These are phyloP conservation scores for Scyliorhinus canicula DNA, from an alignment of 2,797 vertebrate species.

Conservation along the genomic window DNA sequence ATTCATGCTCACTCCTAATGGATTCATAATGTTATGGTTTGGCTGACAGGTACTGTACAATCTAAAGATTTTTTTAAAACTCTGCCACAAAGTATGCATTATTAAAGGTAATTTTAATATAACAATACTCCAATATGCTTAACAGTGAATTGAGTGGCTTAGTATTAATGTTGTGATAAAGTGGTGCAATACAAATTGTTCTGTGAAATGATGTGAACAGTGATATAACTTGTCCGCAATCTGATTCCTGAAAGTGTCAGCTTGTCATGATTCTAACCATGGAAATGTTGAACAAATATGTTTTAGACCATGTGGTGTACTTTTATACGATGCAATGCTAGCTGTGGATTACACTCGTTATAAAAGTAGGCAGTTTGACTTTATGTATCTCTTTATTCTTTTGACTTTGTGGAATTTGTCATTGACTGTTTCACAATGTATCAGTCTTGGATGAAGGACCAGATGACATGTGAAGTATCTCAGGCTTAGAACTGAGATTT, in stretches of 20 bases:
- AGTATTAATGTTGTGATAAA: background rate
- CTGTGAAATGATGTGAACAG: background rate
- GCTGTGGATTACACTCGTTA: slow-evolving; percentile 20
- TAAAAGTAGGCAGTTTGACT: slow-evolving; percentile 36
- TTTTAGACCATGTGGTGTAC: background rate
- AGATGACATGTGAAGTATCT: slow-evolving; percentile 39
- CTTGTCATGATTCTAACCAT: background rate
- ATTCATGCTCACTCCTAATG: background rate
- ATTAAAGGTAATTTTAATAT: background rate
- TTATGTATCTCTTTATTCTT: slow-evolving; percentile 37
- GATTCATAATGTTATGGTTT: background rate
- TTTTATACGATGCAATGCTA: background rate
- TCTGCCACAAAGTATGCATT: background rate
- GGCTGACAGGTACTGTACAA: too few species aligned
- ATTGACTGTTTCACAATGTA: slow-evolving; percentile 33
- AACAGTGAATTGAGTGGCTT: background rate
- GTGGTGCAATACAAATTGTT: background rate
- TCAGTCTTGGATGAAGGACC: slow-evolving; percentile 21
- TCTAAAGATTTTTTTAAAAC: background rate
- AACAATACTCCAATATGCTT: background rate
- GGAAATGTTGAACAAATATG: background rate
- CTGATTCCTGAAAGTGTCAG: background rate
- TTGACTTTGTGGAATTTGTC: slow-evolving; percentile 36
- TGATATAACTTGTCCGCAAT: background rate
- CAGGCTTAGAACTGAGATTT: background rate